phyloP scores from a whole-genome alignment of 1,140 invertebrate species.

The Listronotus bonariensis region DNA sequence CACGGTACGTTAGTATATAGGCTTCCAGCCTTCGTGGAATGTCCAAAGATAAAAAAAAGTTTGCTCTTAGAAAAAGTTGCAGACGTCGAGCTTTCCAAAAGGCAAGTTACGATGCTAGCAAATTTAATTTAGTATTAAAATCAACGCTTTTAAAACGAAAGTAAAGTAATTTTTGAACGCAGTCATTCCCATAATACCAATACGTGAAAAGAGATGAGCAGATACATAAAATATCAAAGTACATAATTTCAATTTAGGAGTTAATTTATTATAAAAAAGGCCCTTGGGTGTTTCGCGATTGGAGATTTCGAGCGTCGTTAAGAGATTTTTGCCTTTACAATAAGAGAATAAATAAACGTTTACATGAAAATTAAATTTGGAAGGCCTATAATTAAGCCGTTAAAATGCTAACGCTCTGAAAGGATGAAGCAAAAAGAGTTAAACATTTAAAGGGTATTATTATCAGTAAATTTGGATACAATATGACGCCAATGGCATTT shows the following conservation, averaged over 20 bases:
- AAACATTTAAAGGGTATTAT: slow-evolving; percentile 4
- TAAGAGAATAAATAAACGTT: slow-evolving; percentile 4
- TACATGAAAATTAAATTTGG: slow-evolving; percentile 19
- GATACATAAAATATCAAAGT: not conserved
- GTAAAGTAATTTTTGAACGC: too few species aligned
- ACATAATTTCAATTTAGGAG: slow-evolving; percentile 13
- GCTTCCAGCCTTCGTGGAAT: too few species aligned
- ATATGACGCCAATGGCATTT: not conserved
- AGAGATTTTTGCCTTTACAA: slow-evolving; percentile 5
- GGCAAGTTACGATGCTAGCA: too few species aligned
- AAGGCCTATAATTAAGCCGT: slow-evolving; percentile 16
- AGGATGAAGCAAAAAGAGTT: slow-evolving; percentile 2
- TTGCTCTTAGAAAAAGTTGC: too few species aligned
- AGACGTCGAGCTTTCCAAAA: too few species aligned
- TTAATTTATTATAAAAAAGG: slow-evolving; percentile 12
- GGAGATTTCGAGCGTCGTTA: slow-evolving; percentile 1
- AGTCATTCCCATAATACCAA: too few species aligned
- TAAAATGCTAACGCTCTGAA: slow-evolving; percentile 23
- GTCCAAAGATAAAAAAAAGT: too few species aligned
- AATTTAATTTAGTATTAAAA: too few species aligned
- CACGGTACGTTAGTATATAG: too few species aligned
- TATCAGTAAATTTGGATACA: not conserved
- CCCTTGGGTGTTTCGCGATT: not conserved
- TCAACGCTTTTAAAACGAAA: too few species aligned
- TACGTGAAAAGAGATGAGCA: not conserved